A percentile compares a stretch with the other conserved stretches of the same genome.
Evolutionary conservation across 1,140 invertebrate genomes (phyloP).

Genomic region (Drosophila ambigua): DNA sequence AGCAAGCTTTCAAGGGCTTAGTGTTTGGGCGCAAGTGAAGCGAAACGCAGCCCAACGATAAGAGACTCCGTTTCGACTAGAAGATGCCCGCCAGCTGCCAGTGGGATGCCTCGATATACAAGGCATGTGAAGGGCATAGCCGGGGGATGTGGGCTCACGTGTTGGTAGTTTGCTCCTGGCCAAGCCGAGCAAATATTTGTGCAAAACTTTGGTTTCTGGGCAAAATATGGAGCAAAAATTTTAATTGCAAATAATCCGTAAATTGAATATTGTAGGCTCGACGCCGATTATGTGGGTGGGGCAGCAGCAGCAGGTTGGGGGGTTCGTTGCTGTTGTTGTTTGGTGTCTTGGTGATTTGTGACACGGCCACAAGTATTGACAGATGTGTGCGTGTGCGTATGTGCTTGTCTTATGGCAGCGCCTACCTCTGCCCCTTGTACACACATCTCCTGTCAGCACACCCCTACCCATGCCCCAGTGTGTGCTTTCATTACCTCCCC

Average conservation of each 20-base stretch:
- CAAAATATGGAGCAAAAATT: slow-evolving; percentile 15
- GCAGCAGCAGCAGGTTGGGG: background rate
- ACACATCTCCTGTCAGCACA: no score
- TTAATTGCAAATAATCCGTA: slow-evolving; percentile 31
- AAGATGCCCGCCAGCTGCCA: background rate
- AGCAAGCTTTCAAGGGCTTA: slow-evolving; percentile 13
- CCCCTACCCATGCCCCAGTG: background rate
- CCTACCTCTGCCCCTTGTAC: no score
- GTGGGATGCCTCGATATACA: no score
- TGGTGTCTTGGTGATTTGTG: slow-evolving; percentile 45
- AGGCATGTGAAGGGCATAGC: no score
- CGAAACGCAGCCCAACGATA: background rate
- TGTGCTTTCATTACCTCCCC: slow-evolving; percentile 51
- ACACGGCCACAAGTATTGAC: slow-evolving; percentile 38
- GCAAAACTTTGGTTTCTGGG: background rate
- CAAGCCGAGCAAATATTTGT: no score
- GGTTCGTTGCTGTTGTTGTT: slow-evolving; percentile 16
- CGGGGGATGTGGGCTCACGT: no score
- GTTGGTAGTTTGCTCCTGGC: no score
- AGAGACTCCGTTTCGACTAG: background rate
- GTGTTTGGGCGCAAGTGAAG: slow-evolving; percentile 21
- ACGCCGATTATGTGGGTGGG: slow-evolving; percentile 20
- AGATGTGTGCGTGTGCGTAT: slow-evolving; percentile 19
- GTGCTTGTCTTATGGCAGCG: slow-evolving; percentile 7
- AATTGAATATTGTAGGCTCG: slow-evolving; percentile 34